phyloP scores from a whole-genome alignment of 2,113 vertebrate genomes.

The Phylloscopus trochiloides region DNA sequence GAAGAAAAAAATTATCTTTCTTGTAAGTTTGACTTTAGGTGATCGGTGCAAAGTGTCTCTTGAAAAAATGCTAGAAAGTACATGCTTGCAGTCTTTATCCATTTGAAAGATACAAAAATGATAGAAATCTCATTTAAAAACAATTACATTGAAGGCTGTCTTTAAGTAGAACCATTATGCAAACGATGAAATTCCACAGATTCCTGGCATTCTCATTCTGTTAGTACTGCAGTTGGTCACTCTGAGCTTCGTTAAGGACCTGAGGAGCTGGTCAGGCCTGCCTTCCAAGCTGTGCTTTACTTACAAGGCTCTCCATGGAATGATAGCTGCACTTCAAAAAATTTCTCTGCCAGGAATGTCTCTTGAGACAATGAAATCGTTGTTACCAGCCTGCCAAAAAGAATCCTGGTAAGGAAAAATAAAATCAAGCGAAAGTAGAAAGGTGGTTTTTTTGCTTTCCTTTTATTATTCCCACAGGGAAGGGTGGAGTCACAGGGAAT shows the following conservation, averaged over 20 bases:
- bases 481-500: slow-evolving; percentile 21
- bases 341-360: not conserved
- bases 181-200: not conserved
- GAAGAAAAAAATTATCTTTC: not conserved
- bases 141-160: not conserved
- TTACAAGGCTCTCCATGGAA: not conserved
- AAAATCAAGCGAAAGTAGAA: not conserved
- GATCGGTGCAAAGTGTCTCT: not conserved
- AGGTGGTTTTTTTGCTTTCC: not conserved
- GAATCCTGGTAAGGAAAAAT: not conserved
- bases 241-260: not conserved
- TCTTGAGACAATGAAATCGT: not conserved
- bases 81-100: not conserved
- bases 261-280: not conserved
- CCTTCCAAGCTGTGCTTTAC: not conserved
- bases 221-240: not conserved
- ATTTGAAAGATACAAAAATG: not conserved
- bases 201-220: slow-evolving; percentile 6
- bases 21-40: not conserved
- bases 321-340: not conserved
- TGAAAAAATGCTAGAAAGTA: not conserved
- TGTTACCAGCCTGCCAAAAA: not conserved
- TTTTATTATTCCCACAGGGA: not conserved
- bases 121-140: not conserved
- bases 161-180: slow-evolving; percentile 11